Base-by-base conservation (phyloP, 2,113 vertebrate species). In the Trinectes maculatus region DNA sequence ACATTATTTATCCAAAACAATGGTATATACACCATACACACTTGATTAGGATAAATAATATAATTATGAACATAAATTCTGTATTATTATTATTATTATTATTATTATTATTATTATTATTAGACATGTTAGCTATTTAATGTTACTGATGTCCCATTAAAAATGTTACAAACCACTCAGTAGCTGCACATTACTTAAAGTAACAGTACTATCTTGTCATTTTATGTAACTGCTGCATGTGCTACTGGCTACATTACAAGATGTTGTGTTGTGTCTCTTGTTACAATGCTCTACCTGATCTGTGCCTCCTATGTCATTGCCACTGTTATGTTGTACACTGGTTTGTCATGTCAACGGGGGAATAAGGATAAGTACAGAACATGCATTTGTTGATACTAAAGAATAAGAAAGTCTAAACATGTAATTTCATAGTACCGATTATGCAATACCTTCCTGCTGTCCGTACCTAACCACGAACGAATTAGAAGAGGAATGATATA, bases 111-210 rank as follows among this genome's bases (percentile, higher is more conserved):
- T n/a, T 72, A 42, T 55, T 54, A 31, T 52, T 37, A 13, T 39
- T 9, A 9, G 24, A 15, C 4, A 39, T 34, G 18, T 12, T 5
- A 19, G 16, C 54, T 62, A 19, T 59, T 51, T 60, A 0, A 18
- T 74, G 44, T 56, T 54, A 1, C 36, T 56, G 42, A 18, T 64
- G 16, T 37, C 19, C 21, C 52, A 8, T 43, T 24, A 10, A 39
- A 71, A 70, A 47, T 73, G 47, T 83, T 71, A 55, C 64, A 53
- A 58, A 34, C 8, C 26, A 7, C 43, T 26, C 16, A 15, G 55
- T 21, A 25, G 55, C 40, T 60, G 36, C 60, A 39, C 25, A 24
- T 54, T 40, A 15, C 47, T 33, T 71, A 2, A 64, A 24, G 2
- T 28, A 15, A 9, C 28, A 43, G 48, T 47, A 43, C 6, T 24